Evolutionary conservation across 2,888 invertebrate genomes (phyloP), one percentile per base, ranked within the genome.

Genomic region (Hipparchia semele): DNA sequence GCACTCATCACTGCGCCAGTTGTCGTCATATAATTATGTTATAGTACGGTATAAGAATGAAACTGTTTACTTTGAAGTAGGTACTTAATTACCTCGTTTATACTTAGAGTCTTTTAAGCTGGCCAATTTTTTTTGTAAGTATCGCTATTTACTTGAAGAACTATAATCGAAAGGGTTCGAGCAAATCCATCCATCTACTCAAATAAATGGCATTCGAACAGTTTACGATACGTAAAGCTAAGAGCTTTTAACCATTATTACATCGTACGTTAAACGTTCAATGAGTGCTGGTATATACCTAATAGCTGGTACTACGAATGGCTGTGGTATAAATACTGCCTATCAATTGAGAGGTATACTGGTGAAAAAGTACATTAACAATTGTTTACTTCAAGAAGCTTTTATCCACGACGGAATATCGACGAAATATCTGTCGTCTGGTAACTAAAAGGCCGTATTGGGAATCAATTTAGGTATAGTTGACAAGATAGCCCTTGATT

Each of bases 281-380:
- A 72, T 70, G 68, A 73, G 33, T 53, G 64, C 54, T 76, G 67
- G 66, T 69, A 49, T 72, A 73, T 76, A 39, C 39, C 39, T 39
- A 76, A 74, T 73, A 72, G 72, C 71, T 53, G 68, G 67, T 70
- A 73, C 73, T 74, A 68, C 53, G 72, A 65, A 46, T 23, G 23
- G 68, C 58, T 71, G 74, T 72, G 71, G 71, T 72, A 76, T 75
- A 72, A 77, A 74, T 76, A 77, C 76, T 73, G 73, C 69, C 73
- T 70, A 77, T 77, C 73, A 73, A 74, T 72, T 61, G 68, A 67
- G 68, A 65, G 23, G 71, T 70, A 72, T 77, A 74, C 74, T 73
- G 72, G 70, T 54, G 53, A 46, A 69, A 39, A 7, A 46, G 9
- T 13, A 49, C 58, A 13, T 58, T 13, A 13, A 5, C 13, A 3